Evolutionary conservation across 2,797 vertebrate species (phyloP).

Genomic region (Coranthus polyacanthus): DNA sequence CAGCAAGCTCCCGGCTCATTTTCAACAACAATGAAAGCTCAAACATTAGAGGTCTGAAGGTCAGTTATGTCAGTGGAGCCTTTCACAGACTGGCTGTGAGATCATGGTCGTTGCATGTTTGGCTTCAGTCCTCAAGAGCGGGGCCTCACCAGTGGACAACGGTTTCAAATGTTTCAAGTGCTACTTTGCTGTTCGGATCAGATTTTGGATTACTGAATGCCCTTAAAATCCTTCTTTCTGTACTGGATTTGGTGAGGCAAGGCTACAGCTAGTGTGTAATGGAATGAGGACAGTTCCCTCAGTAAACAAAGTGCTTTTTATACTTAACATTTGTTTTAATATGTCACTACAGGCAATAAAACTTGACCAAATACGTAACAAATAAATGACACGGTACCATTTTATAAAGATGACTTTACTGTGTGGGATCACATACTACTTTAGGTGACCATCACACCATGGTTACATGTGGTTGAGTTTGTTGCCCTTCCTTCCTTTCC

Average conservation of each 20-base stretch:
- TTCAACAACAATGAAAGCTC: conserved; percentile 57
- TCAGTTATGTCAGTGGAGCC: conserved; percentile 56
- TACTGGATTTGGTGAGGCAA: neutral
- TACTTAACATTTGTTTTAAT: conserved; percentile 67
- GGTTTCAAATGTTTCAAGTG: conserved; percentile 39
- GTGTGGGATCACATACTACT: conserved; percentile 68
- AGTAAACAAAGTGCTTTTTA: conserved; percentile 68
- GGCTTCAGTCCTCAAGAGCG: conserved; percentile 26
- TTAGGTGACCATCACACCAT: conserved; percentile 46
- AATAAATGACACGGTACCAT: conserved; percentile 57
- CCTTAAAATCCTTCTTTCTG: conserved; percentile 5
- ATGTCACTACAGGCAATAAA: conserved; percentile 63
- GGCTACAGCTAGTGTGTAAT: conserved; percentile 54
- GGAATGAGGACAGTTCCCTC: conserved; percentile 51
- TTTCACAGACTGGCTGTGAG: conserved; percentile 38
- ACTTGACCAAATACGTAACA: conserved; percentile 61
- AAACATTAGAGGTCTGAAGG: conserved; percentile 56
- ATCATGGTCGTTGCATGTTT: conserved; percentile 33
- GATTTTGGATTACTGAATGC: conserved; percentile 13
- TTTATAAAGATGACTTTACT: conserved; percentile 64
- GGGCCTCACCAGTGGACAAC: conserved; percentile 11
- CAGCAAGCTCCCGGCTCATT: conserved; percentile 57
- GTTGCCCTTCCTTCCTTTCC: conserved; percentile 56
- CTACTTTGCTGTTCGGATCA: conserved; percentile 12
- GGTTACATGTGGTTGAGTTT: conserved; percentile 61